Base-by-base conservation (phyloP, 2,113 vertebrate genomes). In the Hyperoodon ampullatus region DNA sequence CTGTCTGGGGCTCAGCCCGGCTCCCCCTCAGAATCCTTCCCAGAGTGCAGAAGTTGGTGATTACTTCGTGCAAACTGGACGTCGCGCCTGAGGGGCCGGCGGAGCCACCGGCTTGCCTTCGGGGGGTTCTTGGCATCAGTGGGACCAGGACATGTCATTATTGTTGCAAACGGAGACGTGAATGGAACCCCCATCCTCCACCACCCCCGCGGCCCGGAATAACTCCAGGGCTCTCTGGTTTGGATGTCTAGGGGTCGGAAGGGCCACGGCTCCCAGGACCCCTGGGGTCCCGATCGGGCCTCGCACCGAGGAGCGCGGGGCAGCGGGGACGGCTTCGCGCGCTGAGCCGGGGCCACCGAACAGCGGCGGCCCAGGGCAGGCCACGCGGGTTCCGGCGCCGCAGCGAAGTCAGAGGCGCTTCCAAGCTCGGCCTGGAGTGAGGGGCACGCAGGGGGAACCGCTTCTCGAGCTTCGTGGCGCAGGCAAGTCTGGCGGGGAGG, bases 401-500 rank as follows among this genome's bases (percentile, higher is more conserved):
- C 87, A 4, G 65, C 75, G 3, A 88, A 78, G 82, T 39, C 35
- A 12, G 58, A 88, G 93, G 87, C 65, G 44, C 86, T 82, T 80
- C 39, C 61, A 26, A 2, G 66, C 77, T 92, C 26, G 11, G 72
- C 70, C 42, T 0, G 2, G 23, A 93, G 78, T 8, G 55, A 93
- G 86, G 83, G 71, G 50, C 39, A 42, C 58, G 6, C 50, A 21
- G 63, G 63, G 81, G 58, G 80, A 96, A 94, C 78, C 15, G 58
- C 78, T 86, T 93, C 33, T 78, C 14, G 13, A 72, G 77, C 74
- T 95, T 50, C 8, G 15, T 13, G 60, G 63, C 1, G 13, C 90
- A 84, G 94, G 93, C 95, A 65, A 87, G 96, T 93, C 42, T 89
- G 74, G 86, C 30, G 10, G 71, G 58, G 58, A 66, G 89, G 15